Evolutionary conservation across 2,888 invertebrate genomes (phyloP), one percentile per base, ranked within the genome.

Genomic region (Cyrtodaria siliqua): DNA sequence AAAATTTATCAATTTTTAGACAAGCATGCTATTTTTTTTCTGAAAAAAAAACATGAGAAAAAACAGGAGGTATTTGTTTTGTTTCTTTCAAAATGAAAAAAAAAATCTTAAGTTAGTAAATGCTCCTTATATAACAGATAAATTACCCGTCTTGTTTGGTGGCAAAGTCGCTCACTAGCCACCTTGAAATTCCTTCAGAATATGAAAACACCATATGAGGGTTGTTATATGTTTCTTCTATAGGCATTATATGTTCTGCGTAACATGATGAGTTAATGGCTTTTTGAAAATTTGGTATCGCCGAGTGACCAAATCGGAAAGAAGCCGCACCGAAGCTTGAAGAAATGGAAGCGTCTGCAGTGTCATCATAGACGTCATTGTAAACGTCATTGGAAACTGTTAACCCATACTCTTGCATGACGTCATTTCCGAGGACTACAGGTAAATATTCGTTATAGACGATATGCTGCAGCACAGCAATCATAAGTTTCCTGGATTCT

Each of bases 401-500:
- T 24, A 78, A 55, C 2, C 57, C 44, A 52, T 73, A 73, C 20
- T 40, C 61, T 2, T 29, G 12, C 71, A 81, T 79, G 16, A 26
- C 33, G 0, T 57, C 64, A 0, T 50, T 27, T 26, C 77, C 79
- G 6, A 99, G 94, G 55, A 99, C 94, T 63, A 98, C 59, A 2
- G 99, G 99, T 62, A 99, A 93, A 69, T 89, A 93, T 83, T 93
- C 92, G 53, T 85, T 88, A 82, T 90, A 93, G 3, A 88, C 85
- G 33, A 93, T 89, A 76, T 92, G 90, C 56, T 92, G 94, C 97
- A 98, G 86, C 42, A 91, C 79, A 0, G 97, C 98, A 0, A 94
- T 95, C 0, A 97, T 91, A 26, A 98, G 96, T 86, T 95, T 95
- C 70, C 97, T 93, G 0, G 84, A 53, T 71, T 88, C 88, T 66